Conservation (phyloP, 2,888 invertebrate species). For the Odontothrips loti region DNA sequence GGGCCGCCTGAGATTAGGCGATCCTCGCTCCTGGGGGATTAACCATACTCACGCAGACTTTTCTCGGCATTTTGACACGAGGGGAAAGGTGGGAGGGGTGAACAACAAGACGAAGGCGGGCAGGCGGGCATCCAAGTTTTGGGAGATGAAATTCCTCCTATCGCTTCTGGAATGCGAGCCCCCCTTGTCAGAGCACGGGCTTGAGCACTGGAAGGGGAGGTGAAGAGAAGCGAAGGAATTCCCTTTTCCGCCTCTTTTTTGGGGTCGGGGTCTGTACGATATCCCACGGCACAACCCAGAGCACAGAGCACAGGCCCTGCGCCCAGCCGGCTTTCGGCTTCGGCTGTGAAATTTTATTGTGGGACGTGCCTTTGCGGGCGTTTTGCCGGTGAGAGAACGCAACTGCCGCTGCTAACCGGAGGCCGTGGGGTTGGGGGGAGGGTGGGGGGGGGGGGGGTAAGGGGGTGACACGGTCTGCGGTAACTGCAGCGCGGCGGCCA, state of each 20-base stretch:
- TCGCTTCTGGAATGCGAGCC: neutral
- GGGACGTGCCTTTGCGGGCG: neutral
- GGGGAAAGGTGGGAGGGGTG: neutral
- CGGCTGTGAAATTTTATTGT: neutral
- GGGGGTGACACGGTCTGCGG: too few species aligned
- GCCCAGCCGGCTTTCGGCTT: neutral
- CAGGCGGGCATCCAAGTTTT: neutral
- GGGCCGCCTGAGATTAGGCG: too few species aligned
- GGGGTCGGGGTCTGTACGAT: neutral
- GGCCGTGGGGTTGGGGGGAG: neutral
- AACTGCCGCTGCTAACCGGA: too few species aligned
- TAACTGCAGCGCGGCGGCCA: too few species aligned
- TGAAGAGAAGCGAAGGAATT: neutral
- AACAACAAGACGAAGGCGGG: neutral
- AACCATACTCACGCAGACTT: neutral
- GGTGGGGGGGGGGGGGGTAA: neutral
- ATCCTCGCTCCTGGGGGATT: neutral
- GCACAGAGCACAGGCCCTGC: neutral
- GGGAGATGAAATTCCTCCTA: conserved; percentile 6
- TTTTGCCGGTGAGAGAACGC: neutral
- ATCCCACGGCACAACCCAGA: too few species aligned
- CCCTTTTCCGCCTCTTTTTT: too few species aligned
- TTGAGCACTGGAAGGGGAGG: neutral
- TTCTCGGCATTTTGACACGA: too few species aligned
- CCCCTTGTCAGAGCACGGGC: neutral